Base-by-base conservation (phyloP, 2,888 invertebrate species). In the Lapara coniferarum region DNA sequence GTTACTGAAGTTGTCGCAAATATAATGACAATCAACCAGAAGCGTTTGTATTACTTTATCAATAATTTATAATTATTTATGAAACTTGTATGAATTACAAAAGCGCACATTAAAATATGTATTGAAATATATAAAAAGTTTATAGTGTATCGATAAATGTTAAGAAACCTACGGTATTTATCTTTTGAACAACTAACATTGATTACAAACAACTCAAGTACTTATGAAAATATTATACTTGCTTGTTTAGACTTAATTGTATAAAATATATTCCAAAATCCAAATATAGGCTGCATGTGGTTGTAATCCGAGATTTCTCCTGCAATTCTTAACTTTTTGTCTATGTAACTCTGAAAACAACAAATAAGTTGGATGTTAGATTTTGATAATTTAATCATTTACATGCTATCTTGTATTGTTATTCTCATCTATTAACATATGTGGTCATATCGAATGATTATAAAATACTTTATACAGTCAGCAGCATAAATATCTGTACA, bases 331-430 rank as follows among this genome's bases (percentile, higher is more conserved):
- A n/a, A 13, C 13, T 16, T 19, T 12, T 7, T 16, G 49, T n/a
- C 46, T 63, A 63, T 25, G 63, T 63, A 4, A 49, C 63, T 19
- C 63, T 63, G 63, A 63, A 63, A 63, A 49, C 10, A 63, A 16
- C 10, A 12, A 49, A 19, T 12, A 46, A 5, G 10, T 57, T 7
- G 37, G 1, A 57, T 7, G 1, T 13, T 13, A 30, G 19, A 10
- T 4, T 55, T 10, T 10, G 8, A 55, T 1, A 37, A 8, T 37
- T 5, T 37, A 7, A 37, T 37, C 2, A 37, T 8, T 8, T 37
- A 6, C n/a, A n/a, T 37, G 37, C 37, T 37, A 37, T 37, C 8
- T 2, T 25, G 25, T 37, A 8, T 37, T 37, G 5, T 37, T 37
- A 37, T 7, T 37, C 5, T 10, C 51, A 51, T 51, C 51, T 13